Conservation (phyloP, 2,797 vertebrate genomes). For the Myotis myotis region DNA sequence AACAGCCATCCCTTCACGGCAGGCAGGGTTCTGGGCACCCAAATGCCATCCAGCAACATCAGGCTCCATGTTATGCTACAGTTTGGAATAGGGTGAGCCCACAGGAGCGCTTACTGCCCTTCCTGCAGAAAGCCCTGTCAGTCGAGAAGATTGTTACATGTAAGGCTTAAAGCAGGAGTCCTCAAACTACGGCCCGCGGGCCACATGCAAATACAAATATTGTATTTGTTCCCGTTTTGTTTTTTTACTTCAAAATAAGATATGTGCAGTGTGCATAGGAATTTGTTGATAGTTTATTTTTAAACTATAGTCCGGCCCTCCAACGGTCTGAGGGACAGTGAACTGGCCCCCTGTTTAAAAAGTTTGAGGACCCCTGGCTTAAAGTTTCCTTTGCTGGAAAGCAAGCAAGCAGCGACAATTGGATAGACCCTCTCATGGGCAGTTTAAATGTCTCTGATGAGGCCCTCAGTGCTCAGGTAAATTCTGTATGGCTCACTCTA, state of each 20-base stretch:
- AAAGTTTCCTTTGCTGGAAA: not conserved
- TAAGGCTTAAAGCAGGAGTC: not conserved
- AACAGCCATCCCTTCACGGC: not conserved
- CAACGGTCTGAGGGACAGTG: no score
- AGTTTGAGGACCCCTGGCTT: no score
- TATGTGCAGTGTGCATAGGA: no score
- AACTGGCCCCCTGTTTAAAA: no score
- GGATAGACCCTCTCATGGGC: not conserved
- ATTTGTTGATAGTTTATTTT: no score
- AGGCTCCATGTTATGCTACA: not conserved
- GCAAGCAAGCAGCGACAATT: not conserved
- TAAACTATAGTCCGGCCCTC: no score
- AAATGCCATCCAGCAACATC: not conserved
- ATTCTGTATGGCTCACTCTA: not conserved
- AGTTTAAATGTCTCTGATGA: not conserved
- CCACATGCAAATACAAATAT: no score
- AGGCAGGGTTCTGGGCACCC: not conserved
- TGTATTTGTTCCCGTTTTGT: no score
- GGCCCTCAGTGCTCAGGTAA: not conserved
- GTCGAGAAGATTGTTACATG: not conserved
- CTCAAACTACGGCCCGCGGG: no score
- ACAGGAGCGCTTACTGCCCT: not conserved
- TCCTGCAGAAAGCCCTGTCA: not conserved
- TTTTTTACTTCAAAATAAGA: no score
- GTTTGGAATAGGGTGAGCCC: not conserved